Percentiles rank a stretch among this genome's conserved stretches.
phyloP scores from a whole-genome alignment of 2,797 vertebrate genomes.

The Brotula barbata region DNA sequence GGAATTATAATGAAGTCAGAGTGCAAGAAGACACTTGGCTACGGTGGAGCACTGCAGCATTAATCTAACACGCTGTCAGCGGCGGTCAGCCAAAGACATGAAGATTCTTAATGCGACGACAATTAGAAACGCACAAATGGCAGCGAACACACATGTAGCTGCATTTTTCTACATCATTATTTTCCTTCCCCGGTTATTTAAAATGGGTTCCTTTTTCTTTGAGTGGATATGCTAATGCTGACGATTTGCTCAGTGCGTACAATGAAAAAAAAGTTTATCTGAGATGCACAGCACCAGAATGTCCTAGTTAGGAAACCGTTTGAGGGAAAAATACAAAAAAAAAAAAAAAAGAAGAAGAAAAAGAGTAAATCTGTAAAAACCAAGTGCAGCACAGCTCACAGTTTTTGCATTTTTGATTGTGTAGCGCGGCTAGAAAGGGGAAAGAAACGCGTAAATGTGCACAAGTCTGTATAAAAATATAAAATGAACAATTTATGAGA shows the following conservation, averaged over 20 bases:
- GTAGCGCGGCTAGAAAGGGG: neutral
- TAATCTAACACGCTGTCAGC: neutral
- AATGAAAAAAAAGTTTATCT: constrained; percentile 46
- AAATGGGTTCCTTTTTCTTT: constrained; percentile 3
- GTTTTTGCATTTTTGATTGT: constrained; percentile 4
- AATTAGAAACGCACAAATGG: too few species aligned
- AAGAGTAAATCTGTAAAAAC: too few species aligned
- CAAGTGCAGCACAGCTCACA: neutral
- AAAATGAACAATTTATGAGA: neutral
- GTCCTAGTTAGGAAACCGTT: constrained; percentile 35
- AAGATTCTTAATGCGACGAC: neutral
- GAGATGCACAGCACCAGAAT: constrained; percentile 25
- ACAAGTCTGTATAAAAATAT: constrained; percentile 4
- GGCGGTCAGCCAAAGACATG: neutral
- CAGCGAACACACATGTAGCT: too few species aligned
- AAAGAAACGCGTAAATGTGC: constrained; percentile 6
- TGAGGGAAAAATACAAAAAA: constrained; percentile 10
- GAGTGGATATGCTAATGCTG: constrained; percentile 16
- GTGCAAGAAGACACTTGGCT: neutral
- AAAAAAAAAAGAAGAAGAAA: neutral
- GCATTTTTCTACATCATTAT: constrained; percentile 3
- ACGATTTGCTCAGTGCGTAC: constrained; percentile 35
- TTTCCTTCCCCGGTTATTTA: constrained; percentile 15
- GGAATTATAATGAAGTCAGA: neutral
- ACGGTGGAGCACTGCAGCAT: neutral